A percentile compares a stretch with the other conserved stretches of the same genome.
Evolutionary conservation across 2,113 vertebrate species (phyloP).

Genomic region (Geococcyx californianus): DNA sequence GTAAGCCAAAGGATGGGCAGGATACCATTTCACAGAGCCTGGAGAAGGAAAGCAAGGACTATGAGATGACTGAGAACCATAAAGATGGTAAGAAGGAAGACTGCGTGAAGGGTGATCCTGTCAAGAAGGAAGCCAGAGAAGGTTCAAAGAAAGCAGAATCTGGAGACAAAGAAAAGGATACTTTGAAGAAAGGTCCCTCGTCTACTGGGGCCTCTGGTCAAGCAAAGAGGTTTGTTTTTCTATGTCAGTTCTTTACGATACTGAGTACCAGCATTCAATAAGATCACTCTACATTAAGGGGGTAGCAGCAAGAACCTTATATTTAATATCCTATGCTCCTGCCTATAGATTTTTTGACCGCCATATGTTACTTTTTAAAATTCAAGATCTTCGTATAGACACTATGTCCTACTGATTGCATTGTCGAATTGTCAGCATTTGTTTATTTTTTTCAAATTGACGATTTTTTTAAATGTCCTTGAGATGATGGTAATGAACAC

Average conservation of each 20-base stretch:
- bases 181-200: conserved; percentile 99
- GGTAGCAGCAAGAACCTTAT: conserved; percentile 97
- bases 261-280: conserved; percentile 98
- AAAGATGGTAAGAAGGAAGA: conserved; percentile 98
- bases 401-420: conserved; percentile 83
- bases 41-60: conserved; percentile 90
- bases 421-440: conserved; percentile 90
- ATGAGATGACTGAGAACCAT: conserved; percentile 88
- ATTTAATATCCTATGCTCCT: conserved; percentile 93
- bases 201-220: conserved; percentile 98
- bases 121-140: conserved; percentile 96
- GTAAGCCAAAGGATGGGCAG: conserved; percentile 91
- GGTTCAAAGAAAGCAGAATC: conserved; percentile 95
- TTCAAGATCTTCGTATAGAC: conserved; percentile 83
- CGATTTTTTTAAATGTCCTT: conserved; percentile 87
- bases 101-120: conserved; percentile 86
- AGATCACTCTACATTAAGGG: conserved; percentile 95
- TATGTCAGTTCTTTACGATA: conserved; percentile 99
- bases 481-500: conserved; percentile 94
- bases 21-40: conserved; percentile 88
- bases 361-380: conserved; percentile 85
- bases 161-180: conserved; percentile 99
- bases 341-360: conserved; percentile 86
- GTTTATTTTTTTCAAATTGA: conserved; percentile 86
- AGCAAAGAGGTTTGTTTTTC: conserved; percentile 99